Percentiles rank a stretch among this genome's conserved stretches.
These are phyloP conservation scores for Pedionomus torquatus DNA, from an alignment of 2,113 vertebrate species.

Conservation along the genomic window DNA sequence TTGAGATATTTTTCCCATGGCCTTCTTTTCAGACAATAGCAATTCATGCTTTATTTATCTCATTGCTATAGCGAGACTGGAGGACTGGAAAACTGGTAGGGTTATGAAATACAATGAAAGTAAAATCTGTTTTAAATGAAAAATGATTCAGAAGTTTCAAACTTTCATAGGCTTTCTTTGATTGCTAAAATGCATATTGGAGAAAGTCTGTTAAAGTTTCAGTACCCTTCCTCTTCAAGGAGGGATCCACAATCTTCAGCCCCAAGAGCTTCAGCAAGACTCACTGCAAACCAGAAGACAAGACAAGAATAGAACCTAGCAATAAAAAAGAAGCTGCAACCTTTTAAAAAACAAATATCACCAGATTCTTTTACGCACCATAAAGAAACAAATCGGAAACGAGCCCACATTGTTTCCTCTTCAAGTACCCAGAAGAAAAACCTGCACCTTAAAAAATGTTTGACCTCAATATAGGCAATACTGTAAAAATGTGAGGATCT, in stretches of 20 bases:
- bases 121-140: background rate
- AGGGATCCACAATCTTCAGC: background rate
- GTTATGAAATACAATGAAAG: background rate
- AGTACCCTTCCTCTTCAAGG: background rate
- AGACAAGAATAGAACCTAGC: background rate
- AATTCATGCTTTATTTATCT: background rate
- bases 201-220: background rate
- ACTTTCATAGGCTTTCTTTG: background rate
- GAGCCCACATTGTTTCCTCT: conserved; percentile 36
- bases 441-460: conserved; percentile 30
- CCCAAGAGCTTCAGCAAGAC: background rate
- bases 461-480: conserved; percentile 44
- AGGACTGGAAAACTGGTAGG: background rate
- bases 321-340: background rate
- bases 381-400: background rate
- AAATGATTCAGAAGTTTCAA: background rate
- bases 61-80: background rate
- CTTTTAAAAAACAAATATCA: background rate
- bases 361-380: background rate
- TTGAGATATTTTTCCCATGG: background rate
- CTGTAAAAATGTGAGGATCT: conserved; percentile 40
- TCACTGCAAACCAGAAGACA: background rate
- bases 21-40: background rate
- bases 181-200: background rate
- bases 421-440: conserved; percentile 34